These are phyloP conservation scores for Alectura lathami DNA, from an alignment of 2,113 vertebrate genomes.

Conservation along the genomic window DNA sequence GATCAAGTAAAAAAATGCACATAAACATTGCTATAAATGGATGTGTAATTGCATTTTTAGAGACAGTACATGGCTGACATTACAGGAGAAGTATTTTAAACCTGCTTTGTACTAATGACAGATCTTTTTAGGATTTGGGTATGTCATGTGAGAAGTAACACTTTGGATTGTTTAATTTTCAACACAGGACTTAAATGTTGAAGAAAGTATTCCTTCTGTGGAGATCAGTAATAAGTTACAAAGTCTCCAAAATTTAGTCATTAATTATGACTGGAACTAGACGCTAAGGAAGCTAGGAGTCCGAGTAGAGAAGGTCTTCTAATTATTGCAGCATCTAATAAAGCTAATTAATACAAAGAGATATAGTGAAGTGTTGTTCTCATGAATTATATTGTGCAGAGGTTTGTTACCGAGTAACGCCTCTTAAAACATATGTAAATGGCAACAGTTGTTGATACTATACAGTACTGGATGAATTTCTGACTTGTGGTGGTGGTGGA, in stretches of 20 bases:
- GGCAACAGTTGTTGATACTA: neutral
- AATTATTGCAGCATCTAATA: neutral
- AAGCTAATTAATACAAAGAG: neutral
- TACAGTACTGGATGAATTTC: neutral
- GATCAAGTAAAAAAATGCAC: neutral
- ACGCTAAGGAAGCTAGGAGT: neutral
- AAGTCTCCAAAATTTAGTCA: neutral
- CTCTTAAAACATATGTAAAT: neutral
- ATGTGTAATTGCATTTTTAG: slow-evolving; percentile 3
- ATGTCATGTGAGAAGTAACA: neutral
- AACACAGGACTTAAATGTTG: neutral
- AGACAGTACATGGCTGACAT: neutral
- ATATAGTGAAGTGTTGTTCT: neutral
- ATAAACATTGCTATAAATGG: neutral
- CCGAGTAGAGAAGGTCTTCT: neutral
- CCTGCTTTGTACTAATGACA: neutral
- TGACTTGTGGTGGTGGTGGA: neutral
- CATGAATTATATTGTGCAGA: neutral
- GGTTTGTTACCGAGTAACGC: neutral
- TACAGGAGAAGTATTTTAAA: slow-evolving; percentile 5
- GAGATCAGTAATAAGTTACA: neutral
- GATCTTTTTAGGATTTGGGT: neutral
- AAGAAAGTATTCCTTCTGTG: neutral
- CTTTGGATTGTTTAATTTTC: neutral
- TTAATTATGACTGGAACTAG: neutral